Percentiles rank a stretch among this genome's conserved stretches.
Conservation (phyloP, 2,797 vertebrate species). For the Acrossocheilus wenchowensis region DNA sequence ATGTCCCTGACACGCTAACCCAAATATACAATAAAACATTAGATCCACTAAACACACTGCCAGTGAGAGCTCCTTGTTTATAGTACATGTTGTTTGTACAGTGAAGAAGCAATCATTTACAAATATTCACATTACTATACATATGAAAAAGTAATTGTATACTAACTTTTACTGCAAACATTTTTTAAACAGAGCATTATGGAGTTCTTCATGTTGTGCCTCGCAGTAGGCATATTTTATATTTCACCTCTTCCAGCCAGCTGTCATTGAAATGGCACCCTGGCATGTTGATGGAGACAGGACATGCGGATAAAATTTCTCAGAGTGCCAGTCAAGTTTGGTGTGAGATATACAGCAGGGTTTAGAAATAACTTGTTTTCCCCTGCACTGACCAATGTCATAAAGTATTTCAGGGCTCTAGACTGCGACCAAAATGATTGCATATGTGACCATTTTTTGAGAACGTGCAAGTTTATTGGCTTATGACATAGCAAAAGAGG, state of each 20-base stretch:
- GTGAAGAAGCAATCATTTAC: not conserved
- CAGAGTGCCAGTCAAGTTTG: not conserved
- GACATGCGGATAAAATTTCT: conserved; percentile 19
- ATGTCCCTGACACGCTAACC: not conserved
- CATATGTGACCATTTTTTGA: too few species aligned
- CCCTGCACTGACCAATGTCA: not conserved
- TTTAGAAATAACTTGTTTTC: not conserved
- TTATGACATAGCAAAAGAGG: too few species aligned
- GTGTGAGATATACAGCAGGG: not conserved
- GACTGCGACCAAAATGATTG: too few species aligned
- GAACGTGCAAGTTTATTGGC: too few species aligned
- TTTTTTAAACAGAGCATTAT: not conserved
- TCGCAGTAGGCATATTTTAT: not conserved
- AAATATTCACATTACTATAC: not conserved
- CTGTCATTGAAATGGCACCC: conserved; percentile 21
- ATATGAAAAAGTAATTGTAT: not conserved
- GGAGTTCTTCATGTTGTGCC: not conserved
- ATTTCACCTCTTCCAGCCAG: conserved; percentile 13
- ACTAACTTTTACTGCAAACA: not conserved
- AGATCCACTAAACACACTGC: not conserved
- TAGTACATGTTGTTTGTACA: too few species aligned
- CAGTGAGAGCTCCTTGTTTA: not conserved
- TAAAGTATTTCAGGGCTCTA: not conserved
- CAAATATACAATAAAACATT: too few species aligned
- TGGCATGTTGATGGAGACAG: conserved; percentile 28